These are phyloP conservation scores for Hemiprocne comata DNA, from an alignment of 2,113 vertebrate genomes.

Conservation along the genomic window DNA sequence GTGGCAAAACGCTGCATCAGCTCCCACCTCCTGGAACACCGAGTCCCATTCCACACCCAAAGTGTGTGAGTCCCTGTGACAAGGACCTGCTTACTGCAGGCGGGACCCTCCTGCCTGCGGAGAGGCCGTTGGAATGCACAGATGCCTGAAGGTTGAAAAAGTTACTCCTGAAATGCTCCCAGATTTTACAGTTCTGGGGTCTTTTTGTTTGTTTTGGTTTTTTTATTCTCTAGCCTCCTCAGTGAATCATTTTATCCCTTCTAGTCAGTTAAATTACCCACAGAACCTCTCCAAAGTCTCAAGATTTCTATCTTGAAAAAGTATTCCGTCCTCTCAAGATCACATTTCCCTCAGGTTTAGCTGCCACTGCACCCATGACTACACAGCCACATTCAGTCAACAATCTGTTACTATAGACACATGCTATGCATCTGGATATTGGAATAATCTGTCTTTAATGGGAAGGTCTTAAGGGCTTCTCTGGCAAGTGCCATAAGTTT, in stretches of 20 bases:
- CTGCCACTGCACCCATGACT: background rate
- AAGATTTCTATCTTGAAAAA: background rate
- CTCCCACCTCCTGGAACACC: background rate
- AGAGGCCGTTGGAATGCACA: background rate
- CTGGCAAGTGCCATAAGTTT: slow-evolving; percentile 19
- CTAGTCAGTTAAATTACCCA: background rate
- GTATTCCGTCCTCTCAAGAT: background rate
- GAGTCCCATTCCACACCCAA: background rate
- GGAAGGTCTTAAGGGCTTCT: background rate
- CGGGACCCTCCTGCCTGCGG: background rate
- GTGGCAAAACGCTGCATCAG: background rate
- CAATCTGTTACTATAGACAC: background rate
- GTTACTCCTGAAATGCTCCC: background rate
- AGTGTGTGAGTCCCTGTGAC: rapidly evolving
- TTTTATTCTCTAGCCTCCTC: background rate
- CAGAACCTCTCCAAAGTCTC: background rate
- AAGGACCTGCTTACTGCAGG: background rate
- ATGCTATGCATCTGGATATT: background rate
- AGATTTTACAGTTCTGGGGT: background rate
- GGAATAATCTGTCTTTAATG: slow-evolving; percentile 29
- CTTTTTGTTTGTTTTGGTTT: background rate
- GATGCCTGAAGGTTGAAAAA: background rate
- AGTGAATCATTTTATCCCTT: background rate
- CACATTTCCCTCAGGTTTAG: background rate
- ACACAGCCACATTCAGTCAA: background rate